phyloP scores from a whole-genome alignment of 2,888 invertebrate genomes.

The Herminia tarsipennalis region DNA sequence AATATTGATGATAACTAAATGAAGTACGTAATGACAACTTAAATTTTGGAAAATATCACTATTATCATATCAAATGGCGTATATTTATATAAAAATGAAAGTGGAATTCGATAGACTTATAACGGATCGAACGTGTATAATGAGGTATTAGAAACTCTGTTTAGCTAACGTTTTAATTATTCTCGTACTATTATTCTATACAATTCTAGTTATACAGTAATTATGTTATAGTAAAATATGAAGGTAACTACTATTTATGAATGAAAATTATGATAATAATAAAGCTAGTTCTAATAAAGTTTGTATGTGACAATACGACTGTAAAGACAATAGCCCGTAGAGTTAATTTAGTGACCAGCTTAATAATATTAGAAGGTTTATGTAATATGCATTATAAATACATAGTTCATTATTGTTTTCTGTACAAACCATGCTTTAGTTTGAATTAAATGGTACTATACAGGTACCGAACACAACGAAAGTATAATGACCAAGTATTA shows the following conservation, averaged over 20 bases:
- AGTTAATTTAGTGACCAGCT: slow-evolving; percentile 68
- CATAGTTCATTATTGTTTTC: too few relatives aligned
- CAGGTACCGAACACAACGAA: slow-evolving; percentile 34
- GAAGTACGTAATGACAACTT: slow-evolving; percentile 12
- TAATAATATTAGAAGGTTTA: slow-evolving; percentile 29
- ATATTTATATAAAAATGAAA: slow-evolving; percentile 30
- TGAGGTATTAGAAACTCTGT: slow-evolving; percentile 28
- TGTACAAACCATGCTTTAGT: too few relatives aligned
- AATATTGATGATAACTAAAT: slow-evolving; percentile 18
- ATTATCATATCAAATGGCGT: slow-evolving; percentile 64
- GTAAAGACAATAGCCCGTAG: slow-evolving; percentile 63
- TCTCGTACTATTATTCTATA: slow-evolving; percentile 39
- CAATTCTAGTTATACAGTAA: slow-evolving; percentile 35
- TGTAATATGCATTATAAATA: slow-evolving; percentile 14
- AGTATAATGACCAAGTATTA: too few relatives aligned
- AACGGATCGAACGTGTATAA: slow-evolving; percentile 19
- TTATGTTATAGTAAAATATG: slow-evolving; percentile 26
- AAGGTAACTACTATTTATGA: slow-evolving; percentile 30
- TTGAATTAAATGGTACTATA: slow-evolving; percentile 4
- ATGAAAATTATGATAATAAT: slow-evolving; percentile 32
- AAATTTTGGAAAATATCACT: slow-evolving; percentile 58
- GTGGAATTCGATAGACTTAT: slow-evolving; percentile 28
- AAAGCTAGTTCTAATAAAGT: slow-evolving; percentile 35
- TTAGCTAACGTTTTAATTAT: slow-evolving; percentile 36
- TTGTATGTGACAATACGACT: slow-evolving; percentile 65